Base-by-base conservation (phyloP, 2,888 invertebrate species). In the Diaprepes abbreviatus region DNA sequence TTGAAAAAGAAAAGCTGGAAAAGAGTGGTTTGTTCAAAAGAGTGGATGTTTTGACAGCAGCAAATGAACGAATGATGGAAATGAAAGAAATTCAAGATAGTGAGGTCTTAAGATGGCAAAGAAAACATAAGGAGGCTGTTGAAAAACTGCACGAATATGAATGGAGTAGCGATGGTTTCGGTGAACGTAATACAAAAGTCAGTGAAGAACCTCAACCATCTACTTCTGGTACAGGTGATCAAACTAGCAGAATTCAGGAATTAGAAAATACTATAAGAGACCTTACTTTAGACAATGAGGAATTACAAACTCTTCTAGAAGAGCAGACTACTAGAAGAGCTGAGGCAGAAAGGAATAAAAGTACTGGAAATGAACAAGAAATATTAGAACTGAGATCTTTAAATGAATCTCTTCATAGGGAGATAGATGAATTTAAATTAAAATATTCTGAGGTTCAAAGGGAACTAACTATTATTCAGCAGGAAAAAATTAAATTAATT, bases 11-110 rank as follows among this genome's bases (percentile, higher is more conserved):
- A 69, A 86, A 86, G 62, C 80, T 83, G 1, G 94, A 95, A 74
- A 93, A 91, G 79, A 90, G 91, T 58, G 86, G 87, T 50, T 80
- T 93, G 1, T 79, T 86, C 33, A 93, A 92, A 79, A 89, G 91
- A 80, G 87, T 93, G 59, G 94, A 94, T 78, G 88, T 91, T 3
- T 84, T 95, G 52, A 89, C 89, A 14, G 87, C 89, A 28, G 92
- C 93, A 1, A 93, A 93, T 80, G 94, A 94, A 55, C 88, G 91
- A 70, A 88, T 94, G 80, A 85, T 90, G 1, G 94, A 95, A 79
- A 89, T 92, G 83, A 95, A 94, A 83, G 93, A 94, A 79, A 90
- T 91, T 72, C 90, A 93, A 82, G 94, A 94, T 75, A 88, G 88
- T 79, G 93, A 93, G 80, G 85, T 94, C 16, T 88, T 92, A 72